Percentiles rank a stretch among this genome's conserved stretches.
These are phyloP conservation scores for Agonopterix arenella DNA, from an alignment of 2,888 invertebrate species.

Conservation along the genomic window DNA sequence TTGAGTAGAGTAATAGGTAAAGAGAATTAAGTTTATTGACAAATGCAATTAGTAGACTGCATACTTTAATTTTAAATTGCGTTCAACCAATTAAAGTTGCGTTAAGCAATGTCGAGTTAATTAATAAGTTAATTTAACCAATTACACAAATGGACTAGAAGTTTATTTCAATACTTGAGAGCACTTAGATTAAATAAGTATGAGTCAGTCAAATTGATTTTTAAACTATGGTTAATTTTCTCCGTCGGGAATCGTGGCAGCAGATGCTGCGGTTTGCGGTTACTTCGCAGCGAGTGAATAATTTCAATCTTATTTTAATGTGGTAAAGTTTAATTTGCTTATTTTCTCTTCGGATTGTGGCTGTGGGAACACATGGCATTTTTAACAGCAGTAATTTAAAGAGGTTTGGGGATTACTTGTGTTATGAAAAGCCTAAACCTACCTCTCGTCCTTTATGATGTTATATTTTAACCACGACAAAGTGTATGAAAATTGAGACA, in stretches of 20 bases:
- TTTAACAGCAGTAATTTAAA: constrained; percentile 1
- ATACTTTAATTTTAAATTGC: constrained; percentile 1
- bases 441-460: too few relatives aligned
- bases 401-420: too few relatives aligned
- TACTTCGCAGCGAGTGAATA: background rate
- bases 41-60: constrained; percentile 1
- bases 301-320: constrained; percentile 2
- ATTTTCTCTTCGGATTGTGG: constrained; percentile 7
- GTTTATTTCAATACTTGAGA: constrained; percentile 1
- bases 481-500: too few relatives aligned
- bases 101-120: constrained; percentile 1
- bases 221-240: constrained; percentile 45
- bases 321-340: constrained; percentile 17
- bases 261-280: constrained; percentile 53
- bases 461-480: too few relatives aligned
- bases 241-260: constrained; percentile 40
- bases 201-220: constrained; percentile 28
- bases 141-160: constrained; percentile 4
- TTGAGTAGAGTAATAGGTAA: too few relatives aligned
- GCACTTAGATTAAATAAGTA: constrained; percentile 1
- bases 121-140: background rate
- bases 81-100: constrained; percentile 4
- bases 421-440: too few relatives aligned
- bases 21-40: background rate
- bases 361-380: constrained; percentile 20